Evolutionary conservation across 2,113 vertebrate genomes (phyloP).

Genomic region (Otus sunia): DNA sequence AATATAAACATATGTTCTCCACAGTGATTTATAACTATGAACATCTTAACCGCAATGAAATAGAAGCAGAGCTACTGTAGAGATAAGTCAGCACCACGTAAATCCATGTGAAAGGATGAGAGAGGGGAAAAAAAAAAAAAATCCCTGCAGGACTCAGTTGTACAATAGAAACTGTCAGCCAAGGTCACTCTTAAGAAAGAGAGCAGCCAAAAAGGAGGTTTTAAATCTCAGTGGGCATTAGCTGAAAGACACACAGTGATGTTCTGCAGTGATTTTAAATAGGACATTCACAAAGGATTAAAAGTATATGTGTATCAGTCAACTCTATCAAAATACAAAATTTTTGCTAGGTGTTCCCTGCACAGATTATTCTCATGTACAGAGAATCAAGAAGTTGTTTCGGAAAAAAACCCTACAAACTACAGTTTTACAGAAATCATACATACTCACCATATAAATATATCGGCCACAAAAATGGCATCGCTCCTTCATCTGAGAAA

Average conservation of each 20-base stretch:
- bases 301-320: background rate
- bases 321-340: background rate
- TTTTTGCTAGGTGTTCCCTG: background rate
- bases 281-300: conserved; percentile 33
- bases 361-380: background rate
- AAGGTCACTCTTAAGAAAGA: conserved; percentile 50
- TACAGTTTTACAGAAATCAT: background rate
- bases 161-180: background rate
- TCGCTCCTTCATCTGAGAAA: background rate
- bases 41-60: background rate
- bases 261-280: conserved; percentile 41
- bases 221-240: conserved; percentile 47
- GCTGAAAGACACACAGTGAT: background rate
- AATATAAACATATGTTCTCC: background rate
- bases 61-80: background rate
- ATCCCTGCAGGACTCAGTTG: background rate
- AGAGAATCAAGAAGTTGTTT: background rate
- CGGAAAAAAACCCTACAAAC: background rate
- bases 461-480: background rate
- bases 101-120: background rate
- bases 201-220: conserved; percentile 41
- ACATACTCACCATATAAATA: background rate
- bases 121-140: background rate
- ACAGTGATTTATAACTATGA: background rate
- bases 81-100: background rate